These are phyloP conservation scores for Crypturellus undulatus DNA, from an alignment of 2,113 vertebrate genomes.

Conservation along the genomic window DNA sequence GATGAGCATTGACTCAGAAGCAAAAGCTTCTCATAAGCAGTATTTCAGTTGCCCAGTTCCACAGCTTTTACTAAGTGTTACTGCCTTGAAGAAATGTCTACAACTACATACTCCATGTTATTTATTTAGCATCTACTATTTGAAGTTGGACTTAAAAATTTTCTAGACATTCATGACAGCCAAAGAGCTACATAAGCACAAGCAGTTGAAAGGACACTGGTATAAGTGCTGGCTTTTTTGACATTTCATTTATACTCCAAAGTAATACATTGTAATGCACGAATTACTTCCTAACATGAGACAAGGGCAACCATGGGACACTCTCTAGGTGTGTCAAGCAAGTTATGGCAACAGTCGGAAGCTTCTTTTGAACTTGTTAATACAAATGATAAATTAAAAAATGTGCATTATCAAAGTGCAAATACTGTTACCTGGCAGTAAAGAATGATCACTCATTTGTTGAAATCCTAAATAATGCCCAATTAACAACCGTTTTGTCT, in stretches of 20 bases:
- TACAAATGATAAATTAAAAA: neutral
- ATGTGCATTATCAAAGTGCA: neutral
- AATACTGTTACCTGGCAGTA: neutral
- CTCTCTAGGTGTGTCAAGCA: slow-evolving; percentile 35
- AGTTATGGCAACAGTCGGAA: slow-evolving; percentile 2
- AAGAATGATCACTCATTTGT: neutral
- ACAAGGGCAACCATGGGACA: slow-evolving; percentile 6
- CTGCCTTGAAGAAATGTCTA: neutral
- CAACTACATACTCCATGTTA: neutral
- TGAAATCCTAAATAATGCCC: neutral
- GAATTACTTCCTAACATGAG: slow-evolving; percentile 14
- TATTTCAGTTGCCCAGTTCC: neutral
- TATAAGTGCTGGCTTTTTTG: neutral
- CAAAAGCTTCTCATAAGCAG: neutral
- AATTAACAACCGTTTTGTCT: neutral
- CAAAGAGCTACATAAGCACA: neutral
- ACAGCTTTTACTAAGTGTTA: neutral
- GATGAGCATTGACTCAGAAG: neutral
- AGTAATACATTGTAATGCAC: neutral
- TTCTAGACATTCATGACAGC: neutral
- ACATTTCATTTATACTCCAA: neutral
- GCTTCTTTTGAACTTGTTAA: slow-evolving; percentile 1
- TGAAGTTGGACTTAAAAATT: neutral
- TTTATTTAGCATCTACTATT: neutral
- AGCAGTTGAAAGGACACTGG: neutral